A percentile compares a stretch with the other conserved stretches of the same genome.
Evolutionary conservation across 2,797 vertebrate genomes (phyloP).

Genomic region (Sparus aurata): DNA sequence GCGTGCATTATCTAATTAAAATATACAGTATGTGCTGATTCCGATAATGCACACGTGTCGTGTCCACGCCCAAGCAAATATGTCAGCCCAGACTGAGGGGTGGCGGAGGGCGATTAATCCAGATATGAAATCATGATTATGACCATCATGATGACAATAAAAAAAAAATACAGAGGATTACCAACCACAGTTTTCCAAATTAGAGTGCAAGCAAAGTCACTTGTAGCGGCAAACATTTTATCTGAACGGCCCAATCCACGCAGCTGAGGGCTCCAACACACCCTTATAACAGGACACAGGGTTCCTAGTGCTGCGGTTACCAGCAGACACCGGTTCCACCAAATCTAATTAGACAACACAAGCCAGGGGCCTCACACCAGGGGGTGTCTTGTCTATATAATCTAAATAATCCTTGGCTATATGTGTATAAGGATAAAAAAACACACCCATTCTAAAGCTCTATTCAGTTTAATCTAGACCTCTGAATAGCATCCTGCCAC

Average conservation of each 20-base stretch:
- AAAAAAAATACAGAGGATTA: conserved; percentile 55
- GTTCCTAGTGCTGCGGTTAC: conserved; percentile 38
- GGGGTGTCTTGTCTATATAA: conserved; percentile 78
- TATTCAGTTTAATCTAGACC: conserved; percentile 79
- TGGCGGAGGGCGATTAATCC: conserved; percentile 59
- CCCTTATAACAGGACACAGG: conserved; percentile 26
- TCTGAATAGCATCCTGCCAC: conserved; percentile 82
- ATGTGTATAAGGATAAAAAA: conserved; percentile 69
- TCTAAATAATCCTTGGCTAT: conserved; percentile 73
- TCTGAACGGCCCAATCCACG: conserved; percentile 14
- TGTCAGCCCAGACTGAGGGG: conserved; percentile 49
- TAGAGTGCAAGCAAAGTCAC: conserved; percentile 30
- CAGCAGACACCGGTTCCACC: conserved; percentile 65
- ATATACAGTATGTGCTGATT: conserved; percentile 59
- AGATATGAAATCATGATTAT: conserved; percentile 66
- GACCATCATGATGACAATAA: conserved; percentile 51
- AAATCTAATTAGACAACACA: conserved; percentile 78
- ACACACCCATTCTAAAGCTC: conserved; percentile 68
- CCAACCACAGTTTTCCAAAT: conserved; percentile 29
- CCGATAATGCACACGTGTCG: conserved; percentile 56
- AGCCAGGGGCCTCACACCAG: conserved; percentile 74
- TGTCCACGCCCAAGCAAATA: conserved; percentile 41
- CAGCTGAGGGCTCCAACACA: conserved; percentile 18
- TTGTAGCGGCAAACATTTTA: conserved; percentile 55
- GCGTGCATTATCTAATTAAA: conserved; percentile 72